Percentiles rank a stretch among this genome's conserved stretches.
These are phyloP conservation scores for Aethina tumida DNA, from an alignment of 1,140 invertebrate species.

Conservation along the genomic window DNA sequence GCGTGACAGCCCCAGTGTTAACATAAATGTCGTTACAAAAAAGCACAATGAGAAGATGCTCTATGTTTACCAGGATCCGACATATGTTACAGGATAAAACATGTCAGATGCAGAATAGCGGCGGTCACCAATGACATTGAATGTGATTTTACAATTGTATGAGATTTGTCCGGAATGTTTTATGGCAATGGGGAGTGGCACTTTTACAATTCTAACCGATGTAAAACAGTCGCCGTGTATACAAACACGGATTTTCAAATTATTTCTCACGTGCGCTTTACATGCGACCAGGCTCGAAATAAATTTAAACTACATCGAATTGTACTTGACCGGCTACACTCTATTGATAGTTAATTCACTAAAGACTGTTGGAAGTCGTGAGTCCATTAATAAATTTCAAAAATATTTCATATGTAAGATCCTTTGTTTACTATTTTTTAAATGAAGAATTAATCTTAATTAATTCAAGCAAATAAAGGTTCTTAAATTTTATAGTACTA, in stretches of 20 bases:
- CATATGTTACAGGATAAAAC: constrained; percentile 20
- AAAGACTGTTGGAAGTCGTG: no score
- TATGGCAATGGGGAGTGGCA: not conserved
- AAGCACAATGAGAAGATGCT: constrained; percentile 21
- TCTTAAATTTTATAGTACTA: no score
- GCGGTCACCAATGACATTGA: constrained; percentile 1
- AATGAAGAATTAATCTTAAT: no score
- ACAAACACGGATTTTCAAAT: not conserved
- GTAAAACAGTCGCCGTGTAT: not conserved
- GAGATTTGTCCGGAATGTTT: constrained; percentile 1
- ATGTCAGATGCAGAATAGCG: constrained; percentile 18
- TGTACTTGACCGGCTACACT: no score
- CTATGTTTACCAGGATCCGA: constrained; percentile 16
- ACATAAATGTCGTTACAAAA: constrained; percentile 22
- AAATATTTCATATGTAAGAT: no score
- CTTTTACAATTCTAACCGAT: constrained; percentile 2
- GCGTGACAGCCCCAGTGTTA: constrained; percentile 21
- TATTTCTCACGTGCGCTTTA: no score
- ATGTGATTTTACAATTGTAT: constrained; percentile 1
- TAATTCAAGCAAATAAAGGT: no score
- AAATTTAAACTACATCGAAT: no score
- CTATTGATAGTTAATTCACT: no score
- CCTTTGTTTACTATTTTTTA: no score
- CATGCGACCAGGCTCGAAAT: no score
- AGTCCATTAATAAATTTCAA: no score